Base-by-base conservation (phyloP, 2,888 invertebrate species). In the Aphodius sticticus region DNA sequence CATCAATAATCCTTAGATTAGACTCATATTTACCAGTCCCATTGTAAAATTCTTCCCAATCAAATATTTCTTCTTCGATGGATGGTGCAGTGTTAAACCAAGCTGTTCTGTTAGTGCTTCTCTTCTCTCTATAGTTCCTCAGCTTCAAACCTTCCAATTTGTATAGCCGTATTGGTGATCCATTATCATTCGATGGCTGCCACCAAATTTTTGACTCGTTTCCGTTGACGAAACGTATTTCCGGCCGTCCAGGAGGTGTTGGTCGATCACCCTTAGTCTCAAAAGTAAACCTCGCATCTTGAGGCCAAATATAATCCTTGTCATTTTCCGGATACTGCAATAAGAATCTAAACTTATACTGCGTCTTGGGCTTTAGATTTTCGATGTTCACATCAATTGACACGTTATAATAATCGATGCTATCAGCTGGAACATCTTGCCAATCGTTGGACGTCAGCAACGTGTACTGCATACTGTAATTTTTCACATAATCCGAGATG, bases 201-300 rank as follows among this genome's bases (percentile, higher is more conserved):
- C 98, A 98, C 85, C 93, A 93, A 0, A 97, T 93, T 86, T 96
- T 94, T 85, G 95, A 94, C 26, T 95, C 92, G 26, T 94, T 93
- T 26, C 93, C 93, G 26, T 93, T 93, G 12, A 96, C 91, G 79
- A 93, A 93, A 80, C 94, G 93, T n/a, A 96, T 92, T 12, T 91
- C 90, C 0, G 97, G 95, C 6, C 92, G 91, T 0, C 96, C 96
- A 0, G 97, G 97, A 0, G 93, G 90, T 70, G 94, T 94, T 0
- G 97, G 98, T 14, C 94, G 92, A 86, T 96, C 96, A 6, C 95
- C 95, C 14, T 93, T 88, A 0, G 97, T 97, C 89, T 95, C 94
- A 86, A 93, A 96, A 12, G 91, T 92, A 86, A 95, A 96, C 75
- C 92, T 90, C 14, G 92, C 92, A 83, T 94, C 94, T 6, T 90